Evolutionary conservation across 92 coral and sea anemone species (phyloP).

Genomic region (Umimayanthus chanpuru): DNA sequence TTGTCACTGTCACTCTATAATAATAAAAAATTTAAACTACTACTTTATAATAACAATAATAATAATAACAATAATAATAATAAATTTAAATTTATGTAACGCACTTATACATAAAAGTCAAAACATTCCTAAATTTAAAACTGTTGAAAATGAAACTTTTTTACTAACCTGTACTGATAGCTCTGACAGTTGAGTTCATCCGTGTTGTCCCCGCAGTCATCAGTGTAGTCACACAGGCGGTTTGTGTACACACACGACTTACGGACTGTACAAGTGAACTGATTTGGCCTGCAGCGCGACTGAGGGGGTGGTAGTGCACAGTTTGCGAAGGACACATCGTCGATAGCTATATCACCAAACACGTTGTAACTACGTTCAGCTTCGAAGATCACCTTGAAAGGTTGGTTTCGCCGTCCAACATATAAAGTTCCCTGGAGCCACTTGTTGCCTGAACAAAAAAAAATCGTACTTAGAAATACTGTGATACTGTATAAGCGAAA

Average conservation of each 20-base stretch:
- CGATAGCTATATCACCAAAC: slow-evolving; percentile 95
- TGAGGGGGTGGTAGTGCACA: slow-evolving; percentile 84
- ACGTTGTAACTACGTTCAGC: slow-evolving; percentile 90
- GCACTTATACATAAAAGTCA: no score
- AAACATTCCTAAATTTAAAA: no score
- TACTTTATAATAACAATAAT: no score
- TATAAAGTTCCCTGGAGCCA: slow-evolving; percentile 84
- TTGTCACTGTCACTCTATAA: no score
- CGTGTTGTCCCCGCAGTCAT: slow-evolving; percentile 91
- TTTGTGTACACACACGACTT: slow-evolving; percentile 72
- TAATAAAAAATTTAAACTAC: no score
- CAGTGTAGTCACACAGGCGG: slow-evolving; percentile 90
- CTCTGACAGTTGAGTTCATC: slow-evolving; percentile 78
- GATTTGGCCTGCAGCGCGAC: slow-evolving; percentile 56
- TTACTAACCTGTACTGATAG: slow-evolving; percentile 58
- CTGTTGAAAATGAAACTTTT: no score
- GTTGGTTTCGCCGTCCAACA: slow-evolving; percentile 73
- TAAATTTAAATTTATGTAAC: no score
- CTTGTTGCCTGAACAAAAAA: slow-evolving; percentile 67
- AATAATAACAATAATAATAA: no score
- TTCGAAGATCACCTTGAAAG: slow-evolving; percentile 86
- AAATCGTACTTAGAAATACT: not conserved
- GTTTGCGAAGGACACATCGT: slow-evolving; percentile 77
- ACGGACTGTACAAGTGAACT: slow-evolving; percentile 73
- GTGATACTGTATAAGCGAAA: not conserved